These are phyloP conservation scores for Ophthalmotilapia sp. DNA, from an alignment of 2,113 vertebrate species.

Conservation along the genomic window DNA sequence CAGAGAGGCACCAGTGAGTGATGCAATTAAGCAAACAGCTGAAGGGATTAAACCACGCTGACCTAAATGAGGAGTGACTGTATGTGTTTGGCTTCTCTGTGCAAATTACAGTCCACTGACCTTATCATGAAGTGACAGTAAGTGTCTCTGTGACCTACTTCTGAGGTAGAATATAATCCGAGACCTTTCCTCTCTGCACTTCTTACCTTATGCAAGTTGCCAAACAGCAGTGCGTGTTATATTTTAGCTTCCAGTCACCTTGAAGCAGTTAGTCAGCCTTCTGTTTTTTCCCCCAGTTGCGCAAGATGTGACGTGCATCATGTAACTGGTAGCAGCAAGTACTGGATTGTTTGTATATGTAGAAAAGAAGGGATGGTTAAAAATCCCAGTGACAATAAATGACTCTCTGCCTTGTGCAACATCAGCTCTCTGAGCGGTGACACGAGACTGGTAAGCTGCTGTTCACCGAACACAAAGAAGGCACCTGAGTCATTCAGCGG, in stretches of 20 bases:
- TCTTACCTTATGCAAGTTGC: not conserved
- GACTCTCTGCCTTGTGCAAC: not conserved
- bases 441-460: not conserved
- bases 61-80: constrained; percentile 28
- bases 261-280: not conserved
- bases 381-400: not conserved
- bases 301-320: not conserved
- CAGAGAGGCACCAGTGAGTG: constrained; percentile 3
- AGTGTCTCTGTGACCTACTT: constrained; percentile 24
- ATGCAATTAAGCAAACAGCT: constrained; percentile 42
- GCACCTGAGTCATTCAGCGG: constrained; percentile 19
- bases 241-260: not conserved
- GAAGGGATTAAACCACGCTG: constrained; percentile 47
- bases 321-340: not conserved
- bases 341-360: not conserved
- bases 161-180: not conserved
- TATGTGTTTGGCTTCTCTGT: not conserved
- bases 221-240: not conserved
- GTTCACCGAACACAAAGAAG: not conserved
- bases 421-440: not conserved
- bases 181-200: not conserved
- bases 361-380: not conserved
- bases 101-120: not conserved
- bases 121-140: constrained; percentile 11
- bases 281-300: not conserved